Conservation (phyloP, 2,113 vertebrate genomes). For the Heterotilapia buettikoferi region DNA sequence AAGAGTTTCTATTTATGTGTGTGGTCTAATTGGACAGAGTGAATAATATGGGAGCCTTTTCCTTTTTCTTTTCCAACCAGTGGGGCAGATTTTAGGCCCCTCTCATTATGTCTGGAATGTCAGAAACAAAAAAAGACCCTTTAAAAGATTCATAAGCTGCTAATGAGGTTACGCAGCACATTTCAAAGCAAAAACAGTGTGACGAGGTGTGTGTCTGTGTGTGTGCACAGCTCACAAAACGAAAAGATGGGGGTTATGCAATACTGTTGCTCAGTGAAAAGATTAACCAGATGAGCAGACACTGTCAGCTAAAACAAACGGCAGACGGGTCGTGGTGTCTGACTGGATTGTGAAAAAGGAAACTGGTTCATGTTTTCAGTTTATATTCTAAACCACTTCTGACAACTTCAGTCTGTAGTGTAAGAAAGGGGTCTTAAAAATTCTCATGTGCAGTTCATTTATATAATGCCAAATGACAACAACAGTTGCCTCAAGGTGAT, state of each 20-base stretch:
- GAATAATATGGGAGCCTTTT: slow-evolving; percentile 29
- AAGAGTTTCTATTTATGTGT: slow-evolving; percentile 53
- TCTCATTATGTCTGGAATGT: slow-evolving; percentile 42
- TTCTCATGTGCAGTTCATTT: background rate
- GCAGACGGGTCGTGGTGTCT: background rate
- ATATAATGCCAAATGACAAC: background rate
- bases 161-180: slow-evolving; percentile 54
- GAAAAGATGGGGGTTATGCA: background rate
- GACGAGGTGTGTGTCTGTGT: background rate
- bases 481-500: background rate
- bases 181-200: slow-evolving; percentile 33
- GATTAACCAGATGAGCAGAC: background rate
- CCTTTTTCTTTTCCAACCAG: slow-evolving; percentile 21
- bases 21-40: slow-evolving; percentile 49
- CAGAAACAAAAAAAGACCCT: background rate
- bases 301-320: background rate
- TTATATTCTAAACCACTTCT: background rate
- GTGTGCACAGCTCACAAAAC: background rate
- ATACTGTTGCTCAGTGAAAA: background rate
- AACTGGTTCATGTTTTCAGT: background rate
- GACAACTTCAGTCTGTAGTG: background rate
- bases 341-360: background rate
- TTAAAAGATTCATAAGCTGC: slow-evolving; percentile 62
- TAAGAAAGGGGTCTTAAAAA: background rate
- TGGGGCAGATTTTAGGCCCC: slow-evolving; percentile 13